Evolutionary conservation across 2,113 vertebrate species (phyloP), one percentile per base, ranked within the genome.

Genomic region (Myrmecobius fasciatus): DNA sequence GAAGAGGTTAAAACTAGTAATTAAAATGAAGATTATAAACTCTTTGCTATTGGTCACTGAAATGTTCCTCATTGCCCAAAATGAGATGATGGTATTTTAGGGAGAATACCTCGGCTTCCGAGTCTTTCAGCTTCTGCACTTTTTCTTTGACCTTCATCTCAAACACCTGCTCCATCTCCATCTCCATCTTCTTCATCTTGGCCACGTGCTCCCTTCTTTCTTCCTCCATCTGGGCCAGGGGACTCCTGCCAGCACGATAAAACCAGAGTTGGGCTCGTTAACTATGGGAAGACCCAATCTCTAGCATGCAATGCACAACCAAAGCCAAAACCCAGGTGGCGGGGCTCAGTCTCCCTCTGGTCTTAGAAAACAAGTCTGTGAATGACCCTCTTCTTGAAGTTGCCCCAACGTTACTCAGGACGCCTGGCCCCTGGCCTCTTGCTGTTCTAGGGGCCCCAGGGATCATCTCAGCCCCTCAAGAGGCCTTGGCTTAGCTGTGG

Each of bases 61-160:
- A 43, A 43, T 43, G n/a, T 17, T 43, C 67, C 67, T 83, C 67
- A 8, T 8, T 22, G 67, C n/a, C n/a, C 67, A 22, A 43, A 43
- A 83, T 7, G n/a, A 92, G 89, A 22, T 7, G 11, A 48, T n/a
- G 48, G n/a, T 54, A 46, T n/a, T 43, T 83, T 51, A 92, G 52
- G 51, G 12, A 8, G 0, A 95, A 97, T 99, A 99, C 99, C 99
- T 99, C 99, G 94, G 99, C 99, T 99, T 99, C 99, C 43, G 99
- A 99, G 98, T 99, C 99, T 98, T 99, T 99, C 98, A 99, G 99
- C 96, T 99, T 99, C 98, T 99, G 99, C 98, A 99, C 99, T 97
- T 99, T 99, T 97, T 99, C 99, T 98, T 99, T 99, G 97, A 99
- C 99, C 98, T 99, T 99, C 99, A 99, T 99, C 97, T 99, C 99